Evolutionary conservation across 2,888 invertebrate genomes (phyloP), one percentile per base, ranked within the genome.

Genomic region (Lysandra coridon): DNA sequence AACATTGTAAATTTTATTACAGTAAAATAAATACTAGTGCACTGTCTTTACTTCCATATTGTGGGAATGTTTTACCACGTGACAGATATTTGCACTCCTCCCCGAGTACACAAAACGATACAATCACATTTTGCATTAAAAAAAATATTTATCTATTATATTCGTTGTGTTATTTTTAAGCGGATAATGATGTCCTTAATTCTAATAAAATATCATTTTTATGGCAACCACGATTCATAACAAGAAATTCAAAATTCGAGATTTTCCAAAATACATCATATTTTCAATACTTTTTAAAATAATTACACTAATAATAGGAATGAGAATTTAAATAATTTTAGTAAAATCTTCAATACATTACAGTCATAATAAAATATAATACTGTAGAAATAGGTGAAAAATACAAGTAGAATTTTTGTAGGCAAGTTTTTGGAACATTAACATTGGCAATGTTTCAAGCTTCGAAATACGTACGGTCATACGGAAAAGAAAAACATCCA

Each of bases 181-280:
- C 53, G 53, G 49, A 33, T 53, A 33, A 33, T 17, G 14, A 23
- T 76, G 17, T 53, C 14, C 76, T 76, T 76, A 76, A 53, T 37
- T 57, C 76, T 76, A 76, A 57, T 76, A 30, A 76, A 76, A 76
- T 76, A 76, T 76, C 12, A 37, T 76, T 76, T 75, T 76, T 76
- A 76, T 76, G 76, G 76, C 76, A 57, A 76, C 57, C 57, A 57
- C 76, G 53, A 30, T 57, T 57, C 33, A 37, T 33, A 7, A 14
- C 14, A 69, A 1, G 69, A 37, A 5, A 69, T 69, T 37, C 14
- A 69, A 69, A 69, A 69, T 69, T 14, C 5, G 69, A 69, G 17
- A 69, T 37, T 69, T 69, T 69, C 33, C 17, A 69, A 69, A 69
- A 69, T 33, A 30, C 30, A 69, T 17, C 37, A 33, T 33, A 69